Evolutionary conservation across 2,797 vertebrate species (phyloP).

Genomic region (Zalophus californianus): DNA sequence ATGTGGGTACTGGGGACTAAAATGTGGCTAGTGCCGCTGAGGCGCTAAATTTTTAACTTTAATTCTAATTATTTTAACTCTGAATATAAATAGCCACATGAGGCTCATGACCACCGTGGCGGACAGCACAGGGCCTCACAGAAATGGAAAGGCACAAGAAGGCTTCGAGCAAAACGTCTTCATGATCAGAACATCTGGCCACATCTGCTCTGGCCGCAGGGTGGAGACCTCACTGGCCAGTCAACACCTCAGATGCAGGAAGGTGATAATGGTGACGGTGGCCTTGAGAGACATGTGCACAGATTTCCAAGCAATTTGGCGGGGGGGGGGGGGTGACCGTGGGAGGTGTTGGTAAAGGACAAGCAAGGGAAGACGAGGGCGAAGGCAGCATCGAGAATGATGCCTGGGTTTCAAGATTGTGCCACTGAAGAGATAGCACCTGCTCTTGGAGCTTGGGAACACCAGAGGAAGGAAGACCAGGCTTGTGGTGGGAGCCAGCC

Average conservation of each 20-base stretch:
- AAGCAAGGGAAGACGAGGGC: neutral
- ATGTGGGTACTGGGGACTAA: accelerated
- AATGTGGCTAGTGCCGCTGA: neutral
- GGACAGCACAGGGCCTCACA: accelerated
- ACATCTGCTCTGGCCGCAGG: neutral
- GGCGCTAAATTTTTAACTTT: neutral
- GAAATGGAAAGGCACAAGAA: neutral
- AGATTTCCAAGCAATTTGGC: neutral
- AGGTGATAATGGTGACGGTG: accelerated
- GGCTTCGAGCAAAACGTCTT: neutral
- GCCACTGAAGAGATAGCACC: neutral
- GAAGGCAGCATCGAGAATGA: neutral
- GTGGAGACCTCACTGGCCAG: neutral
- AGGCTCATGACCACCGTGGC: neutral
- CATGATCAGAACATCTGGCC: neutral
- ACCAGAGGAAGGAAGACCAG: no score
- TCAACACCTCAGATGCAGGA: neutral
- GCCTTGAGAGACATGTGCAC: neutral
- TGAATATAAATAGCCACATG: neutral
- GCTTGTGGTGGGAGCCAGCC: neutral
- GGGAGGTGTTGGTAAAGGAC: neutral
- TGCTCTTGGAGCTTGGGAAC: neutral
- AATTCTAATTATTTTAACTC: neutral
- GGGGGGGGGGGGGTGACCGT: no score
- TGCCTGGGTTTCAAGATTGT: neutral